phyloP scores from a whole-genome alignment of 1,140 invertebrate species.

The Trachymyrmex septentrionalis region DNA sequence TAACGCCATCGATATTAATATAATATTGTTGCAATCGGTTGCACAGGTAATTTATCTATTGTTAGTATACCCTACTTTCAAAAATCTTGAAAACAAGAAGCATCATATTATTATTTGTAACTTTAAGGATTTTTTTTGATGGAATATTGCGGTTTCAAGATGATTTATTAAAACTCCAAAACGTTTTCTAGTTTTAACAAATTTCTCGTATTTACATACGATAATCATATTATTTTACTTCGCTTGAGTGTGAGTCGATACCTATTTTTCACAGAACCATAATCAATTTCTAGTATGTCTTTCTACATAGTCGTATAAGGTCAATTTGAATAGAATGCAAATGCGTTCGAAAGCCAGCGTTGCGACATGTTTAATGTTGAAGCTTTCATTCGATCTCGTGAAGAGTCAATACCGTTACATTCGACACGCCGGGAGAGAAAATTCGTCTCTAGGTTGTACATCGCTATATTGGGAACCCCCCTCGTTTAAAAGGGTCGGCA shows the following conservation, averaged over 20 bases:
- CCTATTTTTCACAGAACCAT: background rate
- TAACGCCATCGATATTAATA: background rate
- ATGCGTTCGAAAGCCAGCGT: constrained; percentile 27
- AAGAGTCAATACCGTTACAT: constrained; percentile 61
- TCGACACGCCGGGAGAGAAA: constrained; percentile 43
- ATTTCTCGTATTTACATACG: background rate
- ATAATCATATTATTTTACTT: background rate
- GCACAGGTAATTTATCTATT: too few relatives aligned
- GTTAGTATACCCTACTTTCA: too few relatives aligned
- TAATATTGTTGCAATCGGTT: background rate
- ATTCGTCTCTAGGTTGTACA: constrained; percentile 48
- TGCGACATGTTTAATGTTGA: constrained; percentile 39
- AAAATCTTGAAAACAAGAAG: background rate
- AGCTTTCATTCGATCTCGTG: constrained; percentile 40
- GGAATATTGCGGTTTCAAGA: background rate
- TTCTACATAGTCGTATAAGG: background rate
- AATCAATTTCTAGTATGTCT: constrained; percentile 49
- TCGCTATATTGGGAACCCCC: constrained; percentile 64
- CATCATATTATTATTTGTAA: constrained; percentile 5
- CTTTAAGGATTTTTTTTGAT: background rate
- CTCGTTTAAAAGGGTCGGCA: constrained; percentile 51
- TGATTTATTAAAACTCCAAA: background rate
- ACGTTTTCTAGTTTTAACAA: background rate
- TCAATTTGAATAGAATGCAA: constrained; percentile 49
- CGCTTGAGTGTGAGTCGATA: background rate